phyloP scores from a whole-genome alignment of 2,797 vertebrate species.

The Prionace glauca region DNA sequence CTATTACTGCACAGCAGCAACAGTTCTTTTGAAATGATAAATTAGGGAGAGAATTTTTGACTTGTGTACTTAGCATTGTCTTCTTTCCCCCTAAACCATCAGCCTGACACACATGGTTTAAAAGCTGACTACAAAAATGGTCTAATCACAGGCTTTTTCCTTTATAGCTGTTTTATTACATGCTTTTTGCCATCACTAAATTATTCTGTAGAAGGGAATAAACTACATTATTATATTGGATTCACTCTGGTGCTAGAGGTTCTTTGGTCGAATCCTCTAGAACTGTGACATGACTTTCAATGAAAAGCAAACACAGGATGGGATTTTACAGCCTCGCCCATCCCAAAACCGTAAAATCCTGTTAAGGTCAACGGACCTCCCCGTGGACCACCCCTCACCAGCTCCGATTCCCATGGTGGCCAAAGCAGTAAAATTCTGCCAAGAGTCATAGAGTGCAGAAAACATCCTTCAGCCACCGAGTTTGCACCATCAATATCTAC shows the following conservation, averaged over 20 bases:
- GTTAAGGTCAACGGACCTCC: too few species aligned
- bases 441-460: too few species aligned
- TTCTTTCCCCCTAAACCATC: not conserved
- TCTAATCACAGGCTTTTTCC: not conserved
- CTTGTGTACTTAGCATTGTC: not conserved
- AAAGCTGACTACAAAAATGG: not conserved
- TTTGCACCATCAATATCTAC: too few species aligned
- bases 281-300: not conserved
- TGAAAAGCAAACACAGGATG: not conserved
- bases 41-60: not conserved
- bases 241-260: not conserved
- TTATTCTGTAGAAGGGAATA: not conserved
- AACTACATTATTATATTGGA: not conserved
- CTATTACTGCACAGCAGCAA: not conserved
- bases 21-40: conserved; percentile 12
- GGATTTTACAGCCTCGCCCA: too few species aligned
- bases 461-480: too few species aligned
- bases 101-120: not conserved
- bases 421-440: too few species aligned
- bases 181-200: not conserved
- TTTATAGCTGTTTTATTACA: not conserved
- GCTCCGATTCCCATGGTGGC: too few species aligned
- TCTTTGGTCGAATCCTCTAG: not conserved
- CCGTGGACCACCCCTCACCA: too few species aligned
- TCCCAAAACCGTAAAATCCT: too few species aligned